A percentile compares a stretch with the other conserved stretches of the same genome.
Evolutionary conservation across 2,113 vertebrate species (phyloP).

Genomic region (Eurypyga helias): DNA sequence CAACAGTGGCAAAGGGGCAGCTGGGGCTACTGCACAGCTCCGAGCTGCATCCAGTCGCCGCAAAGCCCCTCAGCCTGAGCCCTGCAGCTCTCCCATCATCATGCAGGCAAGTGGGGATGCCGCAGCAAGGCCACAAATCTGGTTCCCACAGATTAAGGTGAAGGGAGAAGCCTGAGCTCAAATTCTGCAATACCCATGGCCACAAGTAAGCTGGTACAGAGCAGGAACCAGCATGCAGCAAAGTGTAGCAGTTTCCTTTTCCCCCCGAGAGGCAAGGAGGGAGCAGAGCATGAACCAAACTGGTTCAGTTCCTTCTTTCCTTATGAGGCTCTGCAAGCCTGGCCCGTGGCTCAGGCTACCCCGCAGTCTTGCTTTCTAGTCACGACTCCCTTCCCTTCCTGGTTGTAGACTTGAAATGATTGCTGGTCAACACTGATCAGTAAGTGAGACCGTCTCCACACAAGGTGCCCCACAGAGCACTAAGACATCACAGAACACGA

Average conservation of each 20-base stretch:
- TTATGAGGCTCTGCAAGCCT: neutral
- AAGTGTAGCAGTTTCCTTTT: neutral
- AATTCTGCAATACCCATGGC: neutral
- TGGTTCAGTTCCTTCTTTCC: neutral
- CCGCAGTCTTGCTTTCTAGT: neutral
- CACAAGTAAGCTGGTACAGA: neutral
- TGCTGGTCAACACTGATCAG: neutral
- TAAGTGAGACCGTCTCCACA: rapidly evolving
- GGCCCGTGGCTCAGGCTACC: neutral
- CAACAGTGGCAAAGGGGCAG: neutral
- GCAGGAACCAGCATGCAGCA: neutral
- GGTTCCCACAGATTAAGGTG: neutral
- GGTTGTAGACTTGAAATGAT: rapidly evolving
- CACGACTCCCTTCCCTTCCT: neutral
- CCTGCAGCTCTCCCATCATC: rapidly evolving
- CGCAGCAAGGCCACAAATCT: neutral
- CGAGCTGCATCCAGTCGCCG: neutral
- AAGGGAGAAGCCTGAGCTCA: neutral
- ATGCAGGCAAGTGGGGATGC: neutral
- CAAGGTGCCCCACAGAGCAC: neutral
- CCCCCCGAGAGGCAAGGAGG: neutral
- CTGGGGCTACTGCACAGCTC: rapidly evolving
- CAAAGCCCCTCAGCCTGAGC: neutral
- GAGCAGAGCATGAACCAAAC: neutral
- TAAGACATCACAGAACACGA: neutral